phyloP scores from a whole-genome alignment of 2,888 invertebrate genomes.

The Tryphoninae sp. region DNA sequence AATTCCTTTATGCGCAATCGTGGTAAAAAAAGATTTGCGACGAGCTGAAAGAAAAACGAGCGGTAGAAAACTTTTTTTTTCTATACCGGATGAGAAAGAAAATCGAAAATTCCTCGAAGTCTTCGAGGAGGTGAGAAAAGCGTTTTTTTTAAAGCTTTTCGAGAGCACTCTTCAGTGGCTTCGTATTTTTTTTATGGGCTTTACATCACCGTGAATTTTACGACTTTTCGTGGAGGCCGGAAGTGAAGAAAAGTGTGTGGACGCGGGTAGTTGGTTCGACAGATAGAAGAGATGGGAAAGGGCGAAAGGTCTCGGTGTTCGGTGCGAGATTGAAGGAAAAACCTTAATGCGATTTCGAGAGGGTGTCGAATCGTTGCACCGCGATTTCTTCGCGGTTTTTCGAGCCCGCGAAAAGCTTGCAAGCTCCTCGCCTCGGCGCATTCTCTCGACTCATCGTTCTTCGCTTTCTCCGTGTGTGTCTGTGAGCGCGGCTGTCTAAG shows the following conservation, averaged over 20 bases:
- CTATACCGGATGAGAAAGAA: conserved; percentile 19
- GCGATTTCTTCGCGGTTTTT: conserved; percentile 52
- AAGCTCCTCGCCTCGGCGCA: conserved; percentile 36
- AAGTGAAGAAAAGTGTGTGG: conserved; percentile 38
- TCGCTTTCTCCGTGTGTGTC: conserved; percentile 36
- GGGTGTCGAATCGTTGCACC: conserved; percentile 60
- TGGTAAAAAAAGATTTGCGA: background rate
- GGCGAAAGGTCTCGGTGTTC: conserved; percentile 28
- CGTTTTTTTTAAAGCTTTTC: conserved; percentile 39
- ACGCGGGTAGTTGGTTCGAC: background rate
- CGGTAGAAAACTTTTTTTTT: conserved; percentile 17
- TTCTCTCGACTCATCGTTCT: conserved; percentile 62
- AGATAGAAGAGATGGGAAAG: background rate
- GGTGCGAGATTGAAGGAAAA: conserved; percentile 57
- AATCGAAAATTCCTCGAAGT: conserved; percentile 45
- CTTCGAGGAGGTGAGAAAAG: background rate
- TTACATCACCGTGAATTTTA: conserved; percentile 54
- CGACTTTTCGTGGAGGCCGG: conserved; percentile 28
- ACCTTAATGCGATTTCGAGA: conserved; percentile 62
- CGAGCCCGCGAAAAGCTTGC: conserved; percentile 49
- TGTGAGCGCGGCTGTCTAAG: background rate
- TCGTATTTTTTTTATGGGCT: conserved; percentile 31
- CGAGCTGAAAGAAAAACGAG: background rate
- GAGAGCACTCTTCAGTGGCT: conserved; percentile 35
- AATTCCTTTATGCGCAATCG: background rate